Evolutionary conservation across 2,113 vertebrate genomes (phyloP), one percentile per base, ranked within the genome.

Genomic region (Eubucco bourcierii): DNA sequence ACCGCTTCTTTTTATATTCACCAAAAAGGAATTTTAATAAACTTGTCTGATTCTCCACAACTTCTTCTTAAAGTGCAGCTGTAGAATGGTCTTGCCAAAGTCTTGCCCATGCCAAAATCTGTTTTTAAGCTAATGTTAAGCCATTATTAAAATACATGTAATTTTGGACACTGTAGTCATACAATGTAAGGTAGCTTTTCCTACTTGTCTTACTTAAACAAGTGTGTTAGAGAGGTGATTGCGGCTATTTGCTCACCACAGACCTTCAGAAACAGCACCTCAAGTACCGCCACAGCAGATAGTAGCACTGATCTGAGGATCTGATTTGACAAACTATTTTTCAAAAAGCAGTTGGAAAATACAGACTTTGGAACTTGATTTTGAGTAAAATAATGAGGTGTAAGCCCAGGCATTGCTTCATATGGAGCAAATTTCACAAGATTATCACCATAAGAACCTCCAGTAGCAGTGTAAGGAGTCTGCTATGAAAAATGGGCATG

Each of bases 71-170:
- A 84, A 91, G 68, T 65, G 10, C 27, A 73, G 10, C 3, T 63
- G 28, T 27, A 46, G 5, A 77, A 80, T 12, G 3, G 6, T 46
- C 9, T 41, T 33, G 10, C 10, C 12, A 52, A 10, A 3, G 18
- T 37, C 37, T 37, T 37, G 37, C 18, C 7, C 46, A 21, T 44
- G 15, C 10, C 7, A 19, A 31, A 27, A 41, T 33, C 9, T 34
- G 9, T 63, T 64, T 64, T 60, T 37, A 75, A 79, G 65, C 4
- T 21, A 18, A 64, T 19, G 5, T 20, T 65, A 75, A 64, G 52
- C 4, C 3, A 60, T 17, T 1, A 4, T 5, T 25, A 60, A 47
- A 84, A 88, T 34, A 11, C 10, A n/a, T 1, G 1, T 37, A 3
- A 2, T 70, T 83, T 60, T 72, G 15, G 31, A 58, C 5, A 4